These are phyloP conservation scores for Microctenopoma stevenorrisi DNA, from an alignment of 2,797 vertebrate genomes.

Conservation along the genomic window DNA sequence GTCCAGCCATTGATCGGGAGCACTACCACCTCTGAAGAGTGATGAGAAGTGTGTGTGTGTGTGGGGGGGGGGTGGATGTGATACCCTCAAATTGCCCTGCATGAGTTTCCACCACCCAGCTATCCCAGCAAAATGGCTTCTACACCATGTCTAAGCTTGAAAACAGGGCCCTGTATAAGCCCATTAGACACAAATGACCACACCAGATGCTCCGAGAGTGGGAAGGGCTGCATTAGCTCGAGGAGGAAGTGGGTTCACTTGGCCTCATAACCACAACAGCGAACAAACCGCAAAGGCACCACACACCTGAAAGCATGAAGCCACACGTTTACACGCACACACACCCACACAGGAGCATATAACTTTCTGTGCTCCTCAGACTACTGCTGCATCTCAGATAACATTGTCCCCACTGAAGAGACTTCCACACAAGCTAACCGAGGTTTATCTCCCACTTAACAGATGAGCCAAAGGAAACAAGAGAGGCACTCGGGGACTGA, in stretches of 20 bases:
- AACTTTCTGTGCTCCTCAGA: constrained; percentile 58
- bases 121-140: constrained; percentile 52
- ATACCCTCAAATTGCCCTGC: constrained; percentile 77
- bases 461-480: constrained; percentile 77
- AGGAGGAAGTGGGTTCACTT: constrained; percentile 63
- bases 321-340: constrained; percentile 1
- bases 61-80: constrained; percentile 51
- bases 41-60: constrained; percentile 43
- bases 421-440: constrained; percentile 75
- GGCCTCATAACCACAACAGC: constrained; percentile 50
- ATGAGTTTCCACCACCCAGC: constrained; percentile 55
- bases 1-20: constrained; percentile 67
- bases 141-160: constrained; percentile 54
- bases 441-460: constrained; percentile 80
- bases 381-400: constrained; percentile 66
- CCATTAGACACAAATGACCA: constrained; percentile 70
- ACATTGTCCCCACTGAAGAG: constrained; percentile 72
- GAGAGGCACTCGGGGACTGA: constrained; percentile 73
- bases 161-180: constrained; percentile 51
- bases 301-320: constrained; percentile 43
- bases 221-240: constrained; percentile 54
- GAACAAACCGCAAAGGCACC: constrained; percentile 61
- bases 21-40: constrained; percentile 45
- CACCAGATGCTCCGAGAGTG: constrained; percentile 36
- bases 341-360: constrained; percentile 36